A percentile compares a stretch with the other conserved stretches of the same genome.
Conservation (phyloP, 2,113 vertebrate species). For the Callipepla squamata region DNA sequence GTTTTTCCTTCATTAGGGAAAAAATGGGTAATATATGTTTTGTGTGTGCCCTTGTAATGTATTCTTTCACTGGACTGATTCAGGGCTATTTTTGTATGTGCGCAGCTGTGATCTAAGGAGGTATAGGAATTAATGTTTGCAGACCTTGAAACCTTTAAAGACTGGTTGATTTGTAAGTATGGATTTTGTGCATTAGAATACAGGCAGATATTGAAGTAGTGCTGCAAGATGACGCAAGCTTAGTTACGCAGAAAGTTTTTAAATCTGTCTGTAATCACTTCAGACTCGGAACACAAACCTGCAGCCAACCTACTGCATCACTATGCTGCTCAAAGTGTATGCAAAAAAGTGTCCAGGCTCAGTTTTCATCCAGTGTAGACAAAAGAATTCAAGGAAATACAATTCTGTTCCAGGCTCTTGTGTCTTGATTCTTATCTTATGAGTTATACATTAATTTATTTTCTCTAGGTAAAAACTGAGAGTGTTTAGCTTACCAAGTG, state of each 20-base stretch:
- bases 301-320: background rate
- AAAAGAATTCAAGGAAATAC: background rate
- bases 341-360: background rate
- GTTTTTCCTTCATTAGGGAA: conserved; percentile 6
- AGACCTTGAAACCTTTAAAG: background rate
- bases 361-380: background rate
- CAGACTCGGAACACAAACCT: background rate
- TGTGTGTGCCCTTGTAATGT: conserved; percentile 14
- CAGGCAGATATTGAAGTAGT: background rate
- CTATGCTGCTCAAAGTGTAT: background rate
- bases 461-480: background rate
- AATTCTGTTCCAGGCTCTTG: background rate
- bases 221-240: background rate
- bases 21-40: conserved; percentile 27
- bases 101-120: background rate
- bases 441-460: background rate
- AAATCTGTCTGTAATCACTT: background rate
- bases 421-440: background rate
- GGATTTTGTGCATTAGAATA: background rate
- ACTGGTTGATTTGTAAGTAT: background rate
- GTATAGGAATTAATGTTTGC: background rate
- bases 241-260: background rate
- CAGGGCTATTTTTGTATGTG: background rate
- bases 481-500: background rate
- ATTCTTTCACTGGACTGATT: background rate